Evolutionary conservation across 2,888 invertebrate genomes (phyloP), one percentile per base, ranked within the genome.

Genomic region (Agrotis ipsilon): DNA sequence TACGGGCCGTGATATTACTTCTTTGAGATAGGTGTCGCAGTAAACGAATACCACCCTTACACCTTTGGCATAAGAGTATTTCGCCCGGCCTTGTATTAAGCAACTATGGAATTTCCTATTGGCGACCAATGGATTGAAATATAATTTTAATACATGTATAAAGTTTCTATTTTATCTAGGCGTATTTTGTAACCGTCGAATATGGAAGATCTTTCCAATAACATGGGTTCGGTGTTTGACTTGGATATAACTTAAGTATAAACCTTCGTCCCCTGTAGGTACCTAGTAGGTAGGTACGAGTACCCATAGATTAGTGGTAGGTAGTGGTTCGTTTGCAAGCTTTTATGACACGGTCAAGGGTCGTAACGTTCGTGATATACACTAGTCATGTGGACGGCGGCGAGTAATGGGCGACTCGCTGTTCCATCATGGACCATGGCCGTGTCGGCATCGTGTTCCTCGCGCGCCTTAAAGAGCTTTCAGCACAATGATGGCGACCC

Each of bases 41-140:
- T 68, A 75, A 75, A 62, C 68, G 70, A 81, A 78, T 63, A 65
- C 16, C 11, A 67, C 1, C 57, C 54, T 55, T 81, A 69, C 13
- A 6, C 21, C 62, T 19, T 76, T 48, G 14, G 14, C 16, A 45
- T 68, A 68, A 68, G 48, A 59, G 19, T 52, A 46, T 59, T 69
- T 57, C 18, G 24, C 24, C 52, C 1, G 32, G 43, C 43, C 4
- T 43, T 24, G 45, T 73, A 62, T 45, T 54, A 69, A 74, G 49
- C 19, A 60, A 69, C 70, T 64, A 60, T 52, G 57, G 72, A 71
- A 71, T 75, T 74, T 83, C 55, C 70, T 68, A 75, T 83, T 62
- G 70, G 74, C 73, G 78, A 75, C 81, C 82, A 83, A 83, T 81
- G 81, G 81, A 81, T 83, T 83, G 81, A 79, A 83, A 75, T 81